A percentile compares a stretch with the other conserved stretches of the same genome.
These are phyloP conservation scores for Hapalemur alaotrensis DNA, from an alignment of 2,797 vertebrate genomes.

Conservation along the genomic window DNA sequence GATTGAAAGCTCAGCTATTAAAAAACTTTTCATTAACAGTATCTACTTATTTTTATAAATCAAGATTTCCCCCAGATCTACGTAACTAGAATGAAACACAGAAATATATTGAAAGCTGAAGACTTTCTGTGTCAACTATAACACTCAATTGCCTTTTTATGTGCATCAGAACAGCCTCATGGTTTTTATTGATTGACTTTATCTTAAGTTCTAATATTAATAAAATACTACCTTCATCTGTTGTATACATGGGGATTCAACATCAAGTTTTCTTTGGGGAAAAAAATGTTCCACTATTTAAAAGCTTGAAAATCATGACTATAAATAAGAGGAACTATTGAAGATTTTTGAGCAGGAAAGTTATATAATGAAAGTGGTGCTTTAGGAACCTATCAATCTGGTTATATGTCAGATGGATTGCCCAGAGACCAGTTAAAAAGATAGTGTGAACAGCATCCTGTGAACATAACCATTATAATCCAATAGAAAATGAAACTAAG, in stretches of 20 bases:
- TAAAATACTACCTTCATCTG: conserved; percentile 17
- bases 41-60: conserved; percentile 24
- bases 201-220: neutral
- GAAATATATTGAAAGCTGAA: neutral
- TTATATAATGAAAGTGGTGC: conserved; percentile 38
- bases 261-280: neutral
- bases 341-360: conserved; percentile 31
- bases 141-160: neutral
- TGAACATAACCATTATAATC: conserved; percentile 65
- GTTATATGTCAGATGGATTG: conserved; percentile 38
- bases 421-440: conserved; percentile 59
- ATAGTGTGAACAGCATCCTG: conserved; percentile 19
- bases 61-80: neutral
- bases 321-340: conserved; percentile 45
- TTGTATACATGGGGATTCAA: neutral
- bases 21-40: conserved; percentile 15
- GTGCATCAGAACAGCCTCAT: neutral
- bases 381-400: conserved; percentile 63
- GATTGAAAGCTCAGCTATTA: neutral
- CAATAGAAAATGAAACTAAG: conserved; percentile 51
- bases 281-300: neutral
- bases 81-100: conserved; percentile 13
- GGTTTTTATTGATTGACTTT: conserved; percentile 42
- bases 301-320: conserved; percentile 49
- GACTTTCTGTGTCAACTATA: neutral